phyloP scores from a whole-genome alignment of 2,888 invertebrate genomes.

The Willowsia nigromaculata region DNA sequence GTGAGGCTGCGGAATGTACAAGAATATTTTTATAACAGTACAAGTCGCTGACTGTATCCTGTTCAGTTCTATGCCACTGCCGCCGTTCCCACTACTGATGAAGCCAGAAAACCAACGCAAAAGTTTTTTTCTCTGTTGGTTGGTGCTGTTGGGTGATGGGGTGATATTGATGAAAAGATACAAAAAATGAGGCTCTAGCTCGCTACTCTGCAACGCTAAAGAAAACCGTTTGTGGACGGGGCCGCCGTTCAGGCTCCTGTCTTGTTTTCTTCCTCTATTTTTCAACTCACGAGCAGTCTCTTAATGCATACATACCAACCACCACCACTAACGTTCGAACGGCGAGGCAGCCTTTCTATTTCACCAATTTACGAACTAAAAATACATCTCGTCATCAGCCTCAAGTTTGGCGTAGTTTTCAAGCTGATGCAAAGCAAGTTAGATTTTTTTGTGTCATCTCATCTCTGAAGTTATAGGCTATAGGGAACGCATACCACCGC shows the following conservation, averaged over 20 bases:
- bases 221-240: background rate
- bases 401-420: background rate
- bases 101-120: background rate
- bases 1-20: background rate
- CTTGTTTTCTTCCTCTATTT: background rate
- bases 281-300: background rate
- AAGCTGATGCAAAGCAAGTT: background rate
- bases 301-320: background rate
- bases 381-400: conserved; percentile 3
- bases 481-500: background rate
- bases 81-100: background rate
- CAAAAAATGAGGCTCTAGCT: no score
- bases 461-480: background rate
- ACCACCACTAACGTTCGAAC: background rate
- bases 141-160: background rate
- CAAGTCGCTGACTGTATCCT: background rate
- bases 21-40: background rate
- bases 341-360: background rate
- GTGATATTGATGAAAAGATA: background rate
- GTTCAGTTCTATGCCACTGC: background rate
- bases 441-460: background rate
- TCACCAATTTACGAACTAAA: background rate
- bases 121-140: background rate
- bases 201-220: no score
- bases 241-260: conserved; percentile 1